A percentile compares a stretch with the other conserved stretches of the same genome.
phyloP scores from a whole-genome alignment of 2,113 vertebrate species.

The Amphilophus citrinellus region DNA sequence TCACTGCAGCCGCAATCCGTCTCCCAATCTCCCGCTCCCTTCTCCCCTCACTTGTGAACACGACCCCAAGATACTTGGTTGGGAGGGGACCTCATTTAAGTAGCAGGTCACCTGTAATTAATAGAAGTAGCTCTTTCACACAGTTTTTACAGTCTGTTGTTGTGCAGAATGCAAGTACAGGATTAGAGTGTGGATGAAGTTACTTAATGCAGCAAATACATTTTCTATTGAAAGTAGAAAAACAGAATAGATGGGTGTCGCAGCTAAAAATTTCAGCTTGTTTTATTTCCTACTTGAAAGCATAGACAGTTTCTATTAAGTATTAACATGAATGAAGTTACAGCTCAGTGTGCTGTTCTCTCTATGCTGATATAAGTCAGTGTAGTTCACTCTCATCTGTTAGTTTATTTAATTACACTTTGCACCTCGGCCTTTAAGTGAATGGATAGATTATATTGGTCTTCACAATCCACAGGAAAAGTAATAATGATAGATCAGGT shows the following conservation, averaged over 20 bases:
- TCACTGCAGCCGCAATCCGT: too few species aligned
- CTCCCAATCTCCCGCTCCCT: too few species aligned
- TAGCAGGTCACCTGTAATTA: too few species aligned
- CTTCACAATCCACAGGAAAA: neutral
- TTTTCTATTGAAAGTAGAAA: neutral
- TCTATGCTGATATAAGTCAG: too few species aligned
- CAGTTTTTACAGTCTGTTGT: neutral
- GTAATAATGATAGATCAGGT: neutral
- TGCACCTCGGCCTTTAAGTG: neutral
- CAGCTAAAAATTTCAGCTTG: too few species aligned
- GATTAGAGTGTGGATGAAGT: neutral
- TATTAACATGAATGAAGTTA: too few species aligned
- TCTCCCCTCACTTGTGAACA: too few species aligned
- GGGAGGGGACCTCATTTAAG: too few species aligned
- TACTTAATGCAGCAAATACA: neutral
- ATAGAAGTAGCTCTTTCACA: too few species aligned
- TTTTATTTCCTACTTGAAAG: neutral
- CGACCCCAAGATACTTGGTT: too few species aligned
- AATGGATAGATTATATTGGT: neutral
- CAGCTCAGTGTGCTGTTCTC: too few species aligned
- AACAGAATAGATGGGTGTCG: neutral
- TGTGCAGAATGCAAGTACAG: neutral
- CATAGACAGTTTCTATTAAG: neutral
- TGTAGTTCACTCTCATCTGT: too few species aligned
- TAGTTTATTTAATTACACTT: neutral